Evolutionary conservation across 2,113 vertebrate genomes (phyloP).

Genomic region (Tachycineta bicolor): DNA sequence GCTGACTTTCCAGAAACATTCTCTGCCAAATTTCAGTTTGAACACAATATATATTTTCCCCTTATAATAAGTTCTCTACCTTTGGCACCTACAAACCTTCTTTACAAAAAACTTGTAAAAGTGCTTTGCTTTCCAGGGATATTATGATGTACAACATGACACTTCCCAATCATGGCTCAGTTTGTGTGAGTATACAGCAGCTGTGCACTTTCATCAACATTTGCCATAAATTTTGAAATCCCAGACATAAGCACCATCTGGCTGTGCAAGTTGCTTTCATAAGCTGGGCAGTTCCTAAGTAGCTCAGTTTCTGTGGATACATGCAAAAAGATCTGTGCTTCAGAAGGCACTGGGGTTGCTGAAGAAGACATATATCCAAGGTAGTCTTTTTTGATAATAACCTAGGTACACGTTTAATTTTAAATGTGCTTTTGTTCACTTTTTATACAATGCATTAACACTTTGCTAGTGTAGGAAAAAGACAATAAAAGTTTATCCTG

Average conservation of each 20-base stretch:
- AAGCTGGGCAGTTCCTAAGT: not conserved
- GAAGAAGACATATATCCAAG: not conserved
- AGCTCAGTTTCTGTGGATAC: not conserved
- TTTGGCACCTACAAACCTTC: not conserved
- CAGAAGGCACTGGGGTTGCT: not conserved
- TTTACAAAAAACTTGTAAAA: not conserved
- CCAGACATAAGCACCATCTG: not conserved
- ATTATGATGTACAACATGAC: not conserved
- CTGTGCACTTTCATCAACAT: not conserved
- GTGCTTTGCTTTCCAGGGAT: not conserved
- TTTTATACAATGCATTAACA: not conserved
- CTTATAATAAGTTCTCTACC: not conserved
- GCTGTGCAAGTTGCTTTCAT: not conserved
- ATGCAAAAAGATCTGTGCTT: not conserved
- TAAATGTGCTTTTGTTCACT: not conserved
- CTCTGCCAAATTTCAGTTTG: not conserved
- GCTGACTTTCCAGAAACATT: not conserved
- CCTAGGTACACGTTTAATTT: not conserved
- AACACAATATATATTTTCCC: fast-evolving
- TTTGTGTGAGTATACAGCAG: not conserved
- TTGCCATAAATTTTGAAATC: not conserved
- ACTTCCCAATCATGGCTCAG: not conserved
- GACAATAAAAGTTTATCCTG: not conserved
- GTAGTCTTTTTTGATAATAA: not conserved
- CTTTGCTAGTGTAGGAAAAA: not conserved